Conservation (phyloP, 1,140 invertebrate species). For the Pantala flavescens region DNA sequence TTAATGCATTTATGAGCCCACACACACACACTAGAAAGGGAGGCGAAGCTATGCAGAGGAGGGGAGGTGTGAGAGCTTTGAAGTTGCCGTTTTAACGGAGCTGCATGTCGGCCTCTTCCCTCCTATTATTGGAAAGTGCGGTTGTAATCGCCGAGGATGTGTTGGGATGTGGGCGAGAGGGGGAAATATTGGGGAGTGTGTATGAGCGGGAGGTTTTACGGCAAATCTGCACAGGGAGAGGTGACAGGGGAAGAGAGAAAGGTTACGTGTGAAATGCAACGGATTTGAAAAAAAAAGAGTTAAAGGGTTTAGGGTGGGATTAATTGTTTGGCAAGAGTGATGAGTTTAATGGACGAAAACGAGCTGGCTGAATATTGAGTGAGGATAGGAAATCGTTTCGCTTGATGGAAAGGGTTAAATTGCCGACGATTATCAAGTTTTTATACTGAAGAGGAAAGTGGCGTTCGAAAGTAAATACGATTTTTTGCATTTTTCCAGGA, state of each 20-base stretch:
- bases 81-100: too few relatives aligned
- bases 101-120: too few relatives aligned
- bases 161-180: background rate
- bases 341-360: background rate
- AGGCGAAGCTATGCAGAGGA: too few relatives aligned
- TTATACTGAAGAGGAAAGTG: too few relatives aligned
- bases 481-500: too few relatives aligned
- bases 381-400: background rate
- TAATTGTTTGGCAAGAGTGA: background rate
- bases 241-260: background rate
- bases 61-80: too few relatives aligned
- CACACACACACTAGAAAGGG: too few relatives aligned
- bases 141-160: background rate
- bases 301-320: background rate
- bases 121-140: background rate
- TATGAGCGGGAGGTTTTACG: background rate
- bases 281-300: background rate
- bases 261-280: constrained; percentile 1
- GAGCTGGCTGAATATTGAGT: background rate
- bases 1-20: too few relatives aligned
- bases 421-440: background rate
- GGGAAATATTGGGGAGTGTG: background rate
- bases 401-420: background rate
- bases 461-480: too few relatives aligned
- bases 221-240: background rate